Base-by-base conservation (phyloP, 1,140 invertebrate genomes). In the Solenopsis invicta region DNA sequence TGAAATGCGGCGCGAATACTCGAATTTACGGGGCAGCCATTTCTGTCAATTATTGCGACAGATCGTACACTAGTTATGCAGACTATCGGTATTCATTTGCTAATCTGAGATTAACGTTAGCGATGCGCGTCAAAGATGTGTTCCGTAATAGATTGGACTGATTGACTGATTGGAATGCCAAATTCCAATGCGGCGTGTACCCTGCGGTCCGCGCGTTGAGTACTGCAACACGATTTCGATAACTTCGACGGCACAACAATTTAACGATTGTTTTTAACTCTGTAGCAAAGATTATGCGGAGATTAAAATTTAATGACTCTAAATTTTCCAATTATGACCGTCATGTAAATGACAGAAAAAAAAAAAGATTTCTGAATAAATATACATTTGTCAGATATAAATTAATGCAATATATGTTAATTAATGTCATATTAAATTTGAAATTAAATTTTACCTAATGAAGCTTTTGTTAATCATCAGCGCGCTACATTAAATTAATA, bases 61-160 rank as follows among this genome's bases (percentile, higher is more conserved):
- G 34, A 41, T 56, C 16, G 21, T 34, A 34, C 48, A 52, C 48
- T 80, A 67, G 61, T 78, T 78, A 29, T 37, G 45, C 74, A 21
- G 62, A 66, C 45, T 80, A 67, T 80, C 29, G 45, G 13, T 64
- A 80, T 77, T 77, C 16, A 21, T 29, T 54, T 29, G 77, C 9
- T 81, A 71, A 81, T 81, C 78, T 37, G 34, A 69, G 78, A 71
- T 81, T 56, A 71, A 37, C 50, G 21, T 71, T 81, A 45, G 37
- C 48, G 21, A 69, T 54, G 48, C 64, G 78, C 59, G 78, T 81
- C 66, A 59, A 45, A 71, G 78, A 71, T 71, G 16, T 71, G 50
- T 81, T 71, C 8, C 50, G 64, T 71, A 45, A 81, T 52, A 56
- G 64, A 37, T 67, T 48, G 45, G 24, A 45, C 61, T 24, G 50